Base-by-base conservation (phyloP, 2,888 invertebrate species). In the Conops quadrifasciatus region DNA sequence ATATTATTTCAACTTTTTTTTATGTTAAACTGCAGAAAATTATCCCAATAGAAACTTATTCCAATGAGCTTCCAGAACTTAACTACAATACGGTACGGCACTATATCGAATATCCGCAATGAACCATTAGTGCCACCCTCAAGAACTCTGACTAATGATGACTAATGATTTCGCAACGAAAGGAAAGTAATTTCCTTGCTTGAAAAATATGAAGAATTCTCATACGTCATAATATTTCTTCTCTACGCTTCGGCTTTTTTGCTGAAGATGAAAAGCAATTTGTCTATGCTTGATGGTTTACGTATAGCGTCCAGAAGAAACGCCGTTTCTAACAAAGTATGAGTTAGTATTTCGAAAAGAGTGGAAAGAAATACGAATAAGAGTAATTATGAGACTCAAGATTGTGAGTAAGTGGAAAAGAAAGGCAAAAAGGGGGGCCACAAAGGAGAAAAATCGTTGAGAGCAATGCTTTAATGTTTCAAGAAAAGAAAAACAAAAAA, bases 141-240 rank as follows among this genome's bases (percentile, higher is more conserved):
- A 1, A 15, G 15, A 15, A 2, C 15, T 49, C 49, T 49, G 24
- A 53, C 53, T 53, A 21, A 53, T 53, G 19, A 53, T 53, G 53
- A 53, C 24, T 53, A 21, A 53, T 53, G 53, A 53, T 53, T 53
- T 53, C 53, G 53, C 4, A 53, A n/a, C n/a, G n/a, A n/a, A n/a
- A n/a, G 9, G 19, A 49, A 53, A 53, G 53, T 24, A 53, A 53
- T 53, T 21, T 53, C 19, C 53, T 4, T 21, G 53, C 19, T n/a
- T 3, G 19, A 11, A 19, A 19, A n/a, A n/a, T n/a, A 21, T 21
- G 49, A 49, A 5, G 49, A 53, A 53, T 53, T 53, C 19, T 7
- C 11, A 2, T n/a, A n/a, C n/a, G n/a, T 53, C 15, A 13, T 21
- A 21, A 21, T n/a, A 53, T 53, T 13, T 11, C 45, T 43, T n/a